These are phyloP conservation scores for Palloptera scutellata DNA, from an alignment of 2,888 invertebrate species.

Conservation along the genomic window DNA sequence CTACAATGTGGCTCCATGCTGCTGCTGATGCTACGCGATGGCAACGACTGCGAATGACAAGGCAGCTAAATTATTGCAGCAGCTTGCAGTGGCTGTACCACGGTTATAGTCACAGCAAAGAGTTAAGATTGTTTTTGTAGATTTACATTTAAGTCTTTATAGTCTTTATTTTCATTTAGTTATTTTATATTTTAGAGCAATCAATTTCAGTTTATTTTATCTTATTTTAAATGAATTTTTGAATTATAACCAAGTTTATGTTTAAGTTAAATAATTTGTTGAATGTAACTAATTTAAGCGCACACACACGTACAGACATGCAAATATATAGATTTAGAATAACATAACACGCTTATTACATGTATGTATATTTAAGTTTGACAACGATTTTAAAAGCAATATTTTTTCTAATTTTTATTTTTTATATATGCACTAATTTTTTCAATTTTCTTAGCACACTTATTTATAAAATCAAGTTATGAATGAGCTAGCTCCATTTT, in stretches of 20 bases:
- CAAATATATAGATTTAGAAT: too few species aligned
- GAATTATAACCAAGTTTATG: background rate
- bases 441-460: too few species aligned
- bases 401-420: background rate
- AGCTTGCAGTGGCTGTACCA: background rate
- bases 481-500: too few species aligned
- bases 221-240: constrained; percentile 5
- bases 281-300: constrained; percentile 3
- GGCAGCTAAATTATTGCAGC: background rate
- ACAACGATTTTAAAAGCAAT: constrained; percentile 1
- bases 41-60: background rate
- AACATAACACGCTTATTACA: too few species aligned
- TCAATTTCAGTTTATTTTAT: background rate
- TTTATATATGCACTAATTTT: too few species aligned
- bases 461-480: too few species aligned
- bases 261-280: background rate
- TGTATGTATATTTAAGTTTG: background rate
- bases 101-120: background rate
- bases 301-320: background rate
- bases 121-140: background rate
- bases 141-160: background rate
- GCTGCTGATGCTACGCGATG: constrained; percentile 27
- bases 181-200: constrained; percentile 13
- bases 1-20: constrained; percentile 15
- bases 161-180: constrained; percentile 24